A percentile compares a stretch with the other conserved stretches of the same genome.
Conservation (phyloP, 1,140 invertebrate genomes). For the Trichomalopsis sarcophagae region DNA sequence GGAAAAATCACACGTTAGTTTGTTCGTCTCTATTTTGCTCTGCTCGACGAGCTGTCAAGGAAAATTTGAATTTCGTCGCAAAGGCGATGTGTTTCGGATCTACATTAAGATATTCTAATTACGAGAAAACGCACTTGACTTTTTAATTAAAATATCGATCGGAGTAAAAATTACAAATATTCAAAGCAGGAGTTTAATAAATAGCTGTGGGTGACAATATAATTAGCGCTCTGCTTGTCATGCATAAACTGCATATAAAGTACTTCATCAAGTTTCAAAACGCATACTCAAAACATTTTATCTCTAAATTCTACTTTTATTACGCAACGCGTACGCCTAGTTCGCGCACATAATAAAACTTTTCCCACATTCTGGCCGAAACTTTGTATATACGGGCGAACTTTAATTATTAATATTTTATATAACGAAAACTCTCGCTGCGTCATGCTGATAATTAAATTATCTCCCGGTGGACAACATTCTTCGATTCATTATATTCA, state of each 20-base stretch:
- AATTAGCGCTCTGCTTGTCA: not conserved
- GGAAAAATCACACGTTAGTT: conserved; percentile 2
- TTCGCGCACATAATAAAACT: too few relatives aligned
- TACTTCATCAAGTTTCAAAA: not conserved
- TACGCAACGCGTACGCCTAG: too few relatives aligned
- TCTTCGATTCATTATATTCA: not conserved
- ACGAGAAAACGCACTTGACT: too few relatives aligned
- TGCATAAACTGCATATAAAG: too few relatives aligned
- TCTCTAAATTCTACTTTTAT: conserved; percentile 2
- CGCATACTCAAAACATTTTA: not conserved
- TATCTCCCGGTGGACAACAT: not conserved
- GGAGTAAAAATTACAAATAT: not conserved
- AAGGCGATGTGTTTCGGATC: too few relatives aligned
- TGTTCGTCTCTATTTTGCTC: not conserved
- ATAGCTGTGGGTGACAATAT: not conserved
- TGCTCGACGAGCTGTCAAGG: too few relatives aligned
- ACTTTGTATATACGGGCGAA: too few relatives aligned
- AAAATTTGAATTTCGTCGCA: too few relatives aligned
- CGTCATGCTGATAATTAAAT: not conserved
- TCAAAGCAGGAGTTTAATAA: not conserved
- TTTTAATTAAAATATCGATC: not conserved
- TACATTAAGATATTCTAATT: too few relatives aligned
- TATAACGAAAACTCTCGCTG: not conserved
- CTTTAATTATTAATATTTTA: not conserved
- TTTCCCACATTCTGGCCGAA: too few relatives aligned